A percentile compares a stretch with the other conserved stretches of the same genome.
Conservation (phyloP, 2,888 invertebrate species). For the Agrochola circellaris region DNA sequence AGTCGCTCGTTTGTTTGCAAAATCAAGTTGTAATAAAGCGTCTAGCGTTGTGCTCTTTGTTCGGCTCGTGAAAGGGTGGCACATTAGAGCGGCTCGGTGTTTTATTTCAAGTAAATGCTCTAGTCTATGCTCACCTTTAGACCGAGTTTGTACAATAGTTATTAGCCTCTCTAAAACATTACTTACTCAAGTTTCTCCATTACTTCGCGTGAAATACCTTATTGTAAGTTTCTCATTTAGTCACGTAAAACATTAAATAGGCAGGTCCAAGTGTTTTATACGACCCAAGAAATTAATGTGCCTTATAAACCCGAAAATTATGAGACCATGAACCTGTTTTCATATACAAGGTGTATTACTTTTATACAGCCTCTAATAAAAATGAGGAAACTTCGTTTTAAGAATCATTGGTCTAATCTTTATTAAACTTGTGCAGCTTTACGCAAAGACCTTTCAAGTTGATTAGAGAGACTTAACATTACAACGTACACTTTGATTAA, state of each 20-base stretch:
- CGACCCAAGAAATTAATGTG: constrained; percentile 51
- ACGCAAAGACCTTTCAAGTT: background rate
- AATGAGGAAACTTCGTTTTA: constrained; percentile 22
- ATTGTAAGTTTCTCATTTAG: constrained; percentile 56
- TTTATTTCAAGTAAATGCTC: background rate
- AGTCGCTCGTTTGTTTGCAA: too few species aligned
- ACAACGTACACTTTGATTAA: background rate
- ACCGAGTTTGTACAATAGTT: constrained; percentile 4
- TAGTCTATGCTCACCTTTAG: constrained; percentile 1
- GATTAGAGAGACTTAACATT: background rate
- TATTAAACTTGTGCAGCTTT: constrained; percentile 10
- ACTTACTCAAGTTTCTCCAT: constrained; percentile 48
- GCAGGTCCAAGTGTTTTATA: constrained; percentile 52
- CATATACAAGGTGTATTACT: constrained; percentile 47
- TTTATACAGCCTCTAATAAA: constrained; percentile 37
- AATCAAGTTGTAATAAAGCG: too few species aligned
- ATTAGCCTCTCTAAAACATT: constrained; percentile 28
- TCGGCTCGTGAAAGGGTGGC: too few species aligned
- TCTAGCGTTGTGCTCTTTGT: too few species aligned
- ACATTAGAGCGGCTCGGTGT: background rate
- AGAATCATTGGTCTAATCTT: background rate
- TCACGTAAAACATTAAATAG: constrained; percentile 57
- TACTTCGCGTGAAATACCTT: constrained; percentile 42
- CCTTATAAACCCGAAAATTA: constrained; percentile 58
- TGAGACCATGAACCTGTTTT: constrained; percentile 55